These are phyloP conservation scores for Notoglanidium macrostoma DNA, from an alignment of 2,797 vertebrate genomes.

Conservation along the genomic window DNA sequence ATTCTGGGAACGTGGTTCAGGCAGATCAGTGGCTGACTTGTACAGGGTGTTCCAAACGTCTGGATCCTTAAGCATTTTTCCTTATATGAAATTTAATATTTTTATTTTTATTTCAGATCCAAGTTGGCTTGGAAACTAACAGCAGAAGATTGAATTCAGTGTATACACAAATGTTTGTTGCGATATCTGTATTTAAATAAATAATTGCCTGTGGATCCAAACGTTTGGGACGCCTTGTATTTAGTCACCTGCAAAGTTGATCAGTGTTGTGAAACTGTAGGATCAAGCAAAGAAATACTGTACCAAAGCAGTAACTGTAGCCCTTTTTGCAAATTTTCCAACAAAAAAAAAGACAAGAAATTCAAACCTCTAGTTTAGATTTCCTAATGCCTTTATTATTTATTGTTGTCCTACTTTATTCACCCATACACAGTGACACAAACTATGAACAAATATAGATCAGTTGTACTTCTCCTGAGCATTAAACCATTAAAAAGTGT, in stretches of 20 bases:
- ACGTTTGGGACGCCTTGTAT: neutral
- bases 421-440: slow-evolving; percentile 13
- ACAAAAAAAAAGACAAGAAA: slow-evolving; percentile 22
- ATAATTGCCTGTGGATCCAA: too few relatives aligned
- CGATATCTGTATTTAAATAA: too few relatives aligned
- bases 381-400: slow-evolving; percentile 4
- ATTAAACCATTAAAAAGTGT: neutral
- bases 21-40: slow-evolving; percentile 20
- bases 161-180: too few relatives aligned
- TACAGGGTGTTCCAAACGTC: too few relatives aligned
- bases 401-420: slow-evolving; percentile 31
- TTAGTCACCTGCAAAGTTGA: slow-evolving; percentile 24
- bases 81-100: too few relatives aligned
- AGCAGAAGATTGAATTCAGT: too few relatives aligned
- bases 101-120: too few relatives aligned
- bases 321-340: neutral
- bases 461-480: slow-evolving; percentile 16
- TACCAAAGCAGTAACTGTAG: neutral
- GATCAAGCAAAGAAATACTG: neutral
- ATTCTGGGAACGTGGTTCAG: slow-evolving; percentile 42
- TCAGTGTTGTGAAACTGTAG: slow-evolving; percentile 10
- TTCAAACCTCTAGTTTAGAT: slow-evolving; percentile 14
- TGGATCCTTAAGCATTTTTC: too few relatives aligned
- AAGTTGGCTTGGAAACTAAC: too few relatives aligned
- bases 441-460: slow-evolving; percentile 11